Evolutionary conservation across 2,113 vertebrate species (phyloP).

Genomic region (Antidorcas marsupialis): DNA sequence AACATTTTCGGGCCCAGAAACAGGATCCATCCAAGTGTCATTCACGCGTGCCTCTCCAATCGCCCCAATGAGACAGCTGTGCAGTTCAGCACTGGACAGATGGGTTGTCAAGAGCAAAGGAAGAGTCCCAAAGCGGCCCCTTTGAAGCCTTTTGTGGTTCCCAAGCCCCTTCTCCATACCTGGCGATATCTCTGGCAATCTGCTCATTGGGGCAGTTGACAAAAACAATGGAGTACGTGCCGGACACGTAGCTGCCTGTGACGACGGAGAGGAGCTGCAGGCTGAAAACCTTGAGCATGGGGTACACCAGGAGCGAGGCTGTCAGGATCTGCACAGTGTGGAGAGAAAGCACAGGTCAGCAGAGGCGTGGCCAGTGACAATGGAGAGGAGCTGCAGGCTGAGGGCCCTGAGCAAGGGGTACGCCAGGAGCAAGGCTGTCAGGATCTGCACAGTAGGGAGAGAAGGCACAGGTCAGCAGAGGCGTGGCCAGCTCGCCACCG

Average conservation of each 20-base stretch:
- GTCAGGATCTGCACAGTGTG: slow-evolving; percentile 68
- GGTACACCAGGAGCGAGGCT: slow-evolving; percentile 78
- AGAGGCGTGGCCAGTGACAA: slow-evolving; percentile 52
- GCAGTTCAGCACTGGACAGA: not conserved
- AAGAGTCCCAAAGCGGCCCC: not conserved
- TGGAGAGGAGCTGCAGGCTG: slow-evolving; percentile 78
- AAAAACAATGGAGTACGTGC: slow-evolving; percentile 86
- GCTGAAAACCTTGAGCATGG: slow-evolving; percentile 78
- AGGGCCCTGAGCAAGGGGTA: slow-evolving; percentile 81
- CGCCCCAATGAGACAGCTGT: not conserved
- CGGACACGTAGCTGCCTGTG: slow-evolving; percentile 83
- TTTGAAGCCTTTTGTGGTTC: not conserved
- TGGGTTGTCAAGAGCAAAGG: not conserved
- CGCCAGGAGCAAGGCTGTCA: slow-evolving; percentile 76
- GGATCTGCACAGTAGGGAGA: slow-evolving; percentile 62
- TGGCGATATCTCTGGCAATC: slow-evolving; percentile 87
- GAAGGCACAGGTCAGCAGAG: not conserved
- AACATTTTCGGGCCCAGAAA: not conserved
- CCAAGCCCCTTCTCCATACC: slow-evolving; percentile 73
- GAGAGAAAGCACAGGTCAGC: not conserved
- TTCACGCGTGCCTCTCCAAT: not conserved
- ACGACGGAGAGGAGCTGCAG: slow-evolving; percentile 79
- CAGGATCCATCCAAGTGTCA: not conserved
- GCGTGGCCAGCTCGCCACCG: not conserved
- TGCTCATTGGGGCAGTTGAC: slow-evolving; percentile 90